Conservation (phyloP, 2,888 invertebrate species). For the Eupithecia tripunctaria region DNA sequence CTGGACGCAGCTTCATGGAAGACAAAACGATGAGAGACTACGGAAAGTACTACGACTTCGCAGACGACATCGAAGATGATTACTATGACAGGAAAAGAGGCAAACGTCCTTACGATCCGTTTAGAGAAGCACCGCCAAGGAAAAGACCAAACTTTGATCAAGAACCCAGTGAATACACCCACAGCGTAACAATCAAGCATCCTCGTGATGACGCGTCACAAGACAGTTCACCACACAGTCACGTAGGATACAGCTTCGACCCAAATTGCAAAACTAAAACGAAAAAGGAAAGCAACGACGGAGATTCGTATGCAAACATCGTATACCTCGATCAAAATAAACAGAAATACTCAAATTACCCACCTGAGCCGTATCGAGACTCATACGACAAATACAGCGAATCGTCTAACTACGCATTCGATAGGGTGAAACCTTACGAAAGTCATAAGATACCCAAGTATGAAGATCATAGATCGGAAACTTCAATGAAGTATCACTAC, state of each 20-base stretch:
- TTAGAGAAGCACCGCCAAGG: conserved; percentile 59
- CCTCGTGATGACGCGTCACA: conserved; percentile 63
- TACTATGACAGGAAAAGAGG: conserved; percentile 63
- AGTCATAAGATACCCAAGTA: conserved; percentile 62
- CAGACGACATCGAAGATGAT: conserved; percentile 67
- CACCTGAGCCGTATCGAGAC: conserved; percentile 61
- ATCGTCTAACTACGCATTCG: conserved; percentile 63
- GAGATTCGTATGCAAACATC: conserved; percentile 58
- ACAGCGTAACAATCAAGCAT: conserved; percentile 73
- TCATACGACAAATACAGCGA: conserved; percentile 68
- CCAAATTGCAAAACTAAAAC: conserved; percentile 75
- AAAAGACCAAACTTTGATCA: conserved; percentile 66
- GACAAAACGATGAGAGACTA: conserved; percentile 71
- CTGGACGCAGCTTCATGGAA: conserved; percentile 55
- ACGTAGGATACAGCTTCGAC: conserved; percentile 69
- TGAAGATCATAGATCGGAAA: conserved; percentile 60
- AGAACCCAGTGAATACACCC: conserved; percentile 73
- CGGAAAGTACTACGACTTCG: conserved; percentile 68
- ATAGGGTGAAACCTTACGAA: conserved; percentile 65
- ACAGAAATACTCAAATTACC: conserved; percentile 60
- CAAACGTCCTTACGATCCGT: conserved; percentile 62
- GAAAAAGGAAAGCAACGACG: conserved; percentile 61
- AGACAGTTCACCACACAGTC: conserved; percentile 65
- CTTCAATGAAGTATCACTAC: conserved; percentile 57
- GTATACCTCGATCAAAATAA: conserved; percentile 64